phyloP scores from a whole-genome alignment of 2,888 invertebrate genomes.

The Melanostoma scalare region DNA sequence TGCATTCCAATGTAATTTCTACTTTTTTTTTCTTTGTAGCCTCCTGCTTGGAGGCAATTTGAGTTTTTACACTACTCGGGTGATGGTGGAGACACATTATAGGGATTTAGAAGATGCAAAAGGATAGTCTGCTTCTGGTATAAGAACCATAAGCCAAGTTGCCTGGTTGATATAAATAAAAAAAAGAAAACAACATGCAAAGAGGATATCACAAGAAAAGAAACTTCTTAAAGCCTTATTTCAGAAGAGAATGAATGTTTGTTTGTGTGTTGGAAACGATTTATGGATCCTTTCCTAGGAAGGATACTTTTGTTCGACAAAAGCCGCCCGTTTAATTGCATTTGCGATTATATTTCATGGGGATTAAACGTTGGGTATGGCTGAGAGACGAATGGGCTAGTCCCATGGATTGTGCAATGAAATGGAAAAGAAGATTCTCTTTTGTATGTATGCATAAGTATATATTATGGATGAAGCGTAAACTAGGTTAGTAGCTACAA shows the following conservation, averaged over 20 bases:
- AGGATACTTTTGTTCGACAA: conserved; percentile 68
- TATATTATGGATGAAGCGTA: conserved; percentile 8
- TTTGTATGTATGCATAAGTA: neutral
- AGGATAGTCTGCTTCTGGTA: conserved; percentile 32
- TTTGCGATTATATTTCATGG: conserved; percentile 71
- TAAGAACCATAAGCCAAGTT: conserved; percentile 27
- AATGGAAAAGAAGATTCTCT: conserved; percentile 33
- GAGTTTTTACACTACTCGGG: conserved; percentile 43
- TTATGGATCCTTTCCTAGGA: conserved; percentile 48
- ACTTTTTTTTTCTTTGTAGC: conserved; percentile 17
- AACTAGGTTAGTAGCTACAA: conserved; percentile 71
- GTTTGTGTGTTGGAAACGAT: conserved; percentile 49
- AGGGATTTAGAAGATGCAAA: conserved; percentile 67
- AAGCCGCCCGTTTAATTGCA: conserved; percentile 71
- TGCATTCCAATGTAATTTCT: conserved; percentile 53
- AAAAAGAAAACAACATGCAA: conserved; percentile 7
- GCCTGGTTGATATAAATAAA: conserved; percentile 1
- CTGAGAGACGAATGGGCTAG: conserved; percentile 4
- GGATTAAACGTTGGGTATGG: conserved; percentile 58
- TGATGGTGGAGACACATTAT: conserved; percentile 52
- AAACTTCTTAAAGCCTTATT: conserved; percentile 43
- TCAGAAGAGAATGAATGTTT: neutral
- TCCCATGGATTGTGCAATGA: conserved; percentile 61
- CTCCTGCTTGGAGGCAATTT: conserved; percentile 62
- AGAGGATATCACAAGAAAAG: conserved; percentile 39